These are phyloP conservation scores for Coenonympha glycerion DNA, from an alignment of 2,888 invertebrate genomes.

Conservation along the genomic window DNA sequence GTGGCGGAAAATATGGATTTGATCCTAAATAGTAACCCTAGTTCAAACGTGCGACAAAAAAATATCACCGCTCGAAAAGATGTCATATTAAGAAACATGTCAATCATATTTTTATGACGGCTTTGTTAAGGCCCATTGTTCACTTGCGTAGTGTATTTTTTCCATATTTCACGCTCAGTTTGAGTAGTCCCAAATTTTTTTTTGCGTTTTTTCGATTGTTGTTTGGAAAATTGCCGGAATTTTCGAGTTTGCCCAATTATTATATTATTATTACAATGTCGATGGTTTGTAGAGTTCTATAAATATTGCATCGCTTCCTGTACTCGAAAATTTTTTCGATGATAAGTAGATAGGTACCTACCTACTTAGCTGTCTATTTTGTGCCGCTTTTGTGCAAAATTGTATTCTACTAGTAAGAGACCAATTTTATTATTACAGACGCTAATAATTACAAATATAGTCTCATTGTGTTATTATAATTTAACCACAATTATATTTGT, in stretches of 20 bases:
- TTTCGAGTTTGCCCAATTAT: slow-evolving; percentile 37
- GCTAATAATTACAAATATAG: not conserved
- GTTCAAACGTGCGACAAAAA: slow-evolving; percentile 66
- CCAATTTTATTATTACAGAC: too few species aligned
- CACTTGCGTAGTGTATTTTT: slow-evolving; percentile 66
- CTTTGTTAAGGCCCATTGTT: slow-evolving; percentile 63
- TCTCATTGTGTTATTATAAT: not conserved
- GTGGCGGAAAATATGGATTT: slow-evolving; percentile 13
- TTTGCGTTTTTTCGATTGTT: slow-evolving; percentile 35
- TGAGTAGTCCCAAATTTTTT: slow-evolving; percentile 47
- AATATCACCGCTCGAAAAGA: slow-evolving; percentile 73
- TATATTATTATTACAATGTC: slow-evolving; percentile 40
- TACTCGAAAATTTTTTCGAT: slow-evolving; percentile 28
- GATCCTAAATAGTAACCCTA: slow-evolving; percentile 31
- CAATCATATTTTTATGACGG: slow-evolving; percentile 75
- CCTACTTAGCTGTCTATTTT: not conserved
- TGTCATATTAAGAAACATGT: slow-evolving; percentile 76
- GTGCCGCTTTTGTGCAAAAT: slow-evolving; percentile 6
- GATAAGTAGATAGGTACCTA: not conserved
- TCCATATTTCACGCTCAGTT: slow-evolving; percentile 70
- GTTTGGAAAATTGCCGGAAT: slow-evolving; percentile 28
- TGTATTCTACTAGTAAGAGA: not conserved
- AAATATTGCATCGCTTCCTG: slow-evolving; percentile 56
- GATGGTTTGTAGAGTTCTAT: slow-evolving; percentile 46
- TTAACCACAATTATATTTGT: too few species aligned